Conservation (phyloP, 2,797 vertebrate species). For the Sitta carolinensis region DNA sequence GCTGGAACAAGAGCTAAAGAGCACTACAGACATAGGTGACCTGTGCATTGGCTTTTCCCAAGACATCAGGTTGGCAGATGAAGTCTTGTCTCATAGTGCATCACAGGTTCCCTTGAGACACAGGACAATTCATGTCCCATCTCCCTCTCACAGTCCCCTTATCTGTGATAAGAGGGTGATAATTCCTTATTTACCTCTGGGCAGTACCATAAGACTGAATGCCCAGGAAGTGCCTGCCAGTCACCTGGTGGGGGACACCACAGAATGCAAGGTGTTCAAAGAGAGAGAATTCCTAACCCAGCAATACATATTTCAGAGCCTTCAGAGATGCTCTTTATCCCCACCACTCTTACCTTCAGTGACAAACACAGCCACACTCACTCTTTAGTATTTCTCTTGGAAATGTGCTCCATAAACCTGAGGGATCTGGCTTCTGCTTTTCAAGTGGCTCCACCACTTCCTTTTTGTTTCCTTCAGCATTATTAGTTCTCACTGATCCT, state of each 20-base stretch:
- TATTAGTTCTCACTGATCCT: background rate
- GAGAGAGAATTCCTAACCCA: background rate
- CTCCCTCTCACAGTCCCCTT: background rate
- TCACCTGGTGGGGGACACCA: background rate
- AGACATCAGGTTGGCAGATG: background rate
- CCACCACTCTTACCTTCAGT: background rate
- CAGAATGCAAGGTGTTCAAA: background rate
- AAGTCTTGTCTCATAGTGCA: background rate
- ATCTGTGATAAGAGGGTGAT: background rate
- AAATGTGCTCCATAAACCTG: background rate
- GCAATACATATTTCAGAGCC: background rate
- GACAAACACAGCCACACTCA: background rate
- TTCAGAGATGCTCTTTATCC: background rate
- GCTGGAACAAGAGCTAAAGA: background rate
- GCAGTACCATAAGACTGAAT: background rate
- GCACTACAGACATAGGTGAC: background rate
- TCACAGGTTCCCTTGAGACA: background rate
- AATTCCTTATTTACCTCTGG: background rate
- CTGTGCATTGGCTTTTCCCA: background rate
- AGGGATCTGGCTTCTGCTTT: background rate
- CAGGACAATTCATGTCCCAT: background rate
- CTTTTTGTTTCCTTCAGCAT: background rate
- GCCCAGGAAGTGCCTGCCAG: background rate
- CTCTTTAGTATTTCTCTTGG: background rate
- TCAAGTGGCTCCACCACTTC: background rate